Evolutionary conservation across 2,113 vertebrate genomes (phyloP), one percentile per base, ranked within the genome.

Genomic region (Egretta garzetta): DNA sequence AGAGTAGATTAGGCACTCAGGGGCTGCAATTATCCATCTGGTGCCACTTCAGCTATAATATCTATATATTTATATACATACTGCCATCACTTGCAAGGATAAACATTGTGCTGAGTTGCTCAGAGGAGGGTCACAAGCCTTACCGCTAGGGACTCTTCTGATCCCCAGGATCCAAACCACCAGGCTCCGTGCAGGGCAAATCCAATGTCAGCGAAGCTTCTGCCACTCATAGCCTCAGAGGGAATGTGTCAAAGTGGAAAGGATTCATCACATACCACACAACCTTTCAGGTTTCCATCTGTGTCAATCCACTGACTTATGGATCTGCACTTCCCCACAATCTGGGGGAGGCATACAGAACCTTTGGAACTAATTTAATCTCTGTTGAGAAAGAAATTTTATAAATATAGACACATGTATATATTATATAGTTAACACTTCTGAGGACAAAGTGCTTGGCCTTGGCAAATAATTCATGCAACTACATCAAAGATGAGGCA

Each of bases 21-120:
- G 98, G 98, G 95, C 96, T 97, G 97, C 98, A 98, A 98, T 98
- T 98, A 98, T 97, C 98, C 98, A 98, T 98, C 98, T 98, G 98
- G 98, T 98, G 96, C 94, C 97, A 97, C 96, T 98, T 98, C 97
- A 98, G 88, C 97, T 97, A 71, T 96, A 97, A 98, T 97, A 98
- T 96, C 95, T 97, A 97, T 96, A 97, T 97, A 97, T 96, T 49
- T 94, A 97, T 97, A 98, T 97, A 98, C 75, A 77, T 94, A 85
- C 53, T 95, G 93, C 94, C 86, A 86, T 71, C 5, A 8, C 45
- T 93, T 91, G 77, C 94, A 96, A 89, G 91, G 77, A 56, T 90
- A 76, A 82, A 60, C 75, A 37, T 12, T 83, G 71, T 94, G 85
- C 85, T 91, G 95, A 96, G 87, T 32, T 73, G 81, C 81, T 90